Conservation (phyloP, 2,797 vertebrate genomes). For the Argya squamiceps region DNA sequence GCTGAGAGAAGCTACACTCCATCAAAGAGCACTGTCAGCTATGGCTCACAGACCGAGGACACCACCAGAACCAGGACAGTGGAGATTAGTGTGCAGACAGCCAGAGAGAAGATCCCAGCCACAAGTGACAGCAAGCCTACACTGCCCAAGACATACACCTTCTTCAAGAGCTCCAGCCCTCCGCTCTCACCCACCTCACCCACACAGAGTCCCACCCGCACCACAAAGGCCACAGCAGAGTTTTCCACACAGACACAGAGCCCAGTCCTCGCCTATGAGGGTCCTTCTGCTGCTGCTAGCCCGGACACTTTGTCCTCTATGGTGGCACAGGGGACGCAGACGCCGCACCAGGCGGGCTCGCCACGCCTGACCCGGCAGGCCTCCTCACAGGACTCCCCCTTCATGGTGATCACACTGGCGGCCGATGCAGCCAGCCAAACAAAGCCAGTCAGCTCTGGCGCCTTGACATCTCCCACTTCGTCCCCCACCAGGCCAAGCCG, state of each 20-base stretch:
- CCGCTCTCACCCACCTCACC: constrained; percentile 89
- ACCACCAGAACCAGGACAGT: constrained; percentile 32
- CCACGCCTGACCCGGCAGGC: constrained; percentile 89
- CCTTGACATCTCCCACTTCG: constrained; percentile 88
- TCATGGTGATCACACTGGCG: constrained; percentile 89
- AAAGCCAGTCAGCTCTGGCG: constrained; percentile 86
- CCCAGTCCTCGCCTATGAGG: constrained; percentile 70
- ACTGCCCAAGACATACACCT: constrained; percentile 85
- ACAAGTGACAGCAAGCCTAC: constrained; percentile 47
- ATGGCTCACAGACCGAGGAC: constrained; percentile 75
- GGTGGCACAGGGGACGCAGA: constrained; percentile 86
- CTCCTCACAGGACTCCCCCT: constrained; percentile 89
- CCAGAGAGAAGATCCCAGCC: constrained; percentile 65
- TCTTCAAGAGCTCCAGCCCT: constrained; percentile 88
- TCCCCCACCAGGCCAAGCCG: constrained; percentile 86
- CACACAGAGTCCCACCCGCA: constrained; percentile 86
- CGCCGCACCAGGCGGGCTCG: constrained; percentile 80
- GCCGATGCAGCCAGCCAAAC: constrained; percentile 85
- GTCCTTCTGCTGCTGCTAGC: constrained; percentile 71
- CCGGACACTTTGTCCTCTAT: constrained; percentile 75
- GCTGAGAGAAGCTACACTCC: constrained; percentile 83
- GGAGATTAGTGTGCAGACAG: constrained; percentile 55
- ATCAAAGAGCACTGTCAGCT: constrained; percentile 67
- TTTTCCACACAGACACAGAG: constrained; percentile 92
- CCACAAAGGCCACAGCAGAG: constrained; percentile 82